Base-by-base conservation (phyloP, 2,113 vertebrate species). In the Erpornis zantholeuca region DNA sequence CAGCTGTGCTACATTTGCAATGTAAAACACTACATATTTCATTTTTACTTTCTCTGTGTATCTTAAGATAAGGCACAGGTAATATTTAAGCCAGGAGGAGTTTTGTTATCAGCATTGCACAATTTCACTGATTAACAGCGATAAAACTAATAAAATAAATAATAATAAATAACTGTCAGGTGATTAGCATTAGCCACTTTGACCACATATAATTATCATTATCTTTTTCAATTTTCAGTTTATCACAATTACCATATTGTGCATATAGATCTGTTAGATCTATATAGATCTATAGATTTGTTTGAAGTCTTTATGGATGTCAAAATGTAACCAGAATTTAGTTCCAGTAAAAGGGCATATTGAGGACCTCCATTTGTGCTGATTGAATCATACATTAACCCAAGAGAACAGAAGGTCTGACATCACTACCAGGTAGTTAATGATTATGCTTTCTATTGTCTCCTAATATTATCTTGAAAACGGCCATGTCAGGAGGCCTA, bases 311-410 rank as follows among this genome's bases (percentile, higher is more conserved):
- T 57, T 56, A n/a, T 25, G 47, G 28, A 72, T 82, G 64, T 81
- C 91, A 92, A 83, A 90, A 90, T 36, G 42, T 31, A 94, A 68
- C 76, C 80, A 73, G 72, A 81, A 79, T 31, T 88, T 92, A 90
- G 88, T 81, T 60, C 35, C 40, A 81, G 23, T 83, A 66, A 94
- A 92, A 88, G 73, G 59, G 38, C 68, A 71, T 66, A 75, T 12
- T 81, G 88, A 90, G 88, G 80, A 70, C 77, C 77, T 96, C 86
- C 72, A 86, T 90, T 94, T 92, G 70, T 80, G 75, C 33, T 96
- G 75, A 96, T 90, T 93, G 90, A 96, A 90, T 88, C 87, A 82
- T 45, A 73, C 50, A 87, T 91, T 91, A 96, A 95, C 90, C 78
- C 66, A 38, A 77, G 36, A 87, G 94, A 81, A 82, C 75, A 85